Base-by-base conservation (phyloP, 2,888 invertebrate species). In the Achlya flavicornis region DNA sequence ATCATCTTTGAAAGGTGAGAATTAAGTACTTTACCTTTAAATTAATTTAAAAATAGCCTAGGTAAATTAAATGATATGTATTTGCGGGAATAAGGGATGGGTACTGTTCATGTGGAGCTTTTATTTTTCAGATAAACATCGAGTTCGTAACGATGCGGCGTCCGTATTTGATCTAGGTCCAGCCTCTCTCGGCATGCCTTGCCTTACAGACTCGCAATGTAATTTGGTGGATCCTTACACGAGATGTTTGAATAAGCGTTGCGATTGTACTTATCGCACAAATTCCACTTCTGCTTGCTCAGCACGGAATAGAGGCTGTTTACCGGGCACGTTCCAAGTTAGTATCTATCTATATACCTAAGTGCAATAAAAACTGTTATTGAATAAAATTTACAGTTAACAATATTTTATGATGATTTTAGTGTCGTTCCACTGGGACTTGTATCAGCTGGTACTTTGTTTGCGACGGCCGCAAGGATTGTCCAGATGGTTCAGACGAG, bases 371-470 rank as follows among this genome's bases (percentile, higher is more conserved):
- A 16, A 35, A 35, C 35, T 58, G 14, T 33, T 38, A 58, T 10
- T 38, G n/a, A 33, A 10, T 7, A 3, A 14, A 33, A 35, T 35
- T 7, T 38, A 59, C 38, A 11, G 43, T 46, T 65, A 61, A 48
- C 57, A n/a, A 43, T 33, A 33, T 62, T 69, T 57, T 65, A 19
- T 61, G 26, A 65, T 63, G 59, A 70, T n/a, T 57, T 35, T 65
- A 98, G 96, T 98, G 98, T 84, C 96, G 96, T 41, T 97, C 97
- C 63, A 96, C 96, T 62, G 98, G 98, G 1, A 94, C 95, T 14
- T 98, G 98, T 87, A 97, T 98, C 81, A 98, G 97, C 77, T 98
- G 98, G 98, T 98, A 97, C 94, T 98, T 98, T 88, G 97, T 98
- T 5, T 98, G 98, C 87, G 98, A 98, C 85, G 97, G 97, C 11